Base-by-base conservation (phyloP, 2,888 invertebrate genomes). In the Acrocyrtus sp. region DNA sequence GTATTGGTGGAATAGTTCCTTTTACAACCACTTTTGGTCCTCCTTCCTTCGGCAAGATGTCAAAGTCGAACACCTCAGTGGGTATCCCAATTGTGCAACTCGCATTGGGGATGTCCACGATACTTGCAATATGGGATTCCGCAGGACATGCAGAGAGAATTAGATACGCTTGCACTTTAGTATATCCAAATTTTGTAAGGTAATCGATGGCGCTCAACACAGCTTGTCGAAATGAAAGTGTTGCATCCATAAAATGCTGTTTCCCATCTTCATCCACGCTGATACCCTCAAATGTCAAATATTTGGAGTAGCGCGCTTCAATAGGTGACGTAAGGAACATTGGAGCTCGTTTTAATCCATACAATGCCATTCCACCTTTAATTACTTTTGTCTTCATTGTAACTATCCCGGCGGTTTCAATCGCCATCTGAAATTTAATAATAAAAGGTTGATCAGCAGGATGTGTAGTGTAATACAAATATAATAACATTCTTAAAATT, bases 261-360 rank as follows among this genome's bases (percentile, higher is more conserved):
- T 73, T 73, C 41, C 78, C 78, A 43, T 66, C 29, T 21, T 76
- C 76, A 47, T 76, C 76, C 1, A 78, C 74, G 29, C 41, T 54
- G n/a, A 78, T 54, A 5, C 78, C 78, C 22, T 76, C 70, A 50
- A 78, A 78, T 19, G 78, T 78, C 3, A 76, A 26, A 43, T 73
- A 73, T 45, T 69, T 61, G 0, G 54, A 53, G 54, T 66, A 78
- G 1, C 57, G 27, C 0, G 78, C 76, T 22, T 78, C 74, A 3
- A 78, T 65, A 4, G 74, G 74, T 1, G 74, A 72, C 6, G 78
- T 68, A 1, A 78, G 41, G 27, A 73, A 78, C 39, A 78, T 73
- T 27, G 78, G 78, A 17, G 62, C 62, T 27, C 75, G 65, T 43
- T 65, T 72, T 41, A 73, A 2, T 15, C 75, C 74, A 47, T 70